These are phyloP conservation scores for Mythimna loreyi DNA, from an alignment of 2,888 invertebrate genomes.

Conservation along the genomic window DNA sequence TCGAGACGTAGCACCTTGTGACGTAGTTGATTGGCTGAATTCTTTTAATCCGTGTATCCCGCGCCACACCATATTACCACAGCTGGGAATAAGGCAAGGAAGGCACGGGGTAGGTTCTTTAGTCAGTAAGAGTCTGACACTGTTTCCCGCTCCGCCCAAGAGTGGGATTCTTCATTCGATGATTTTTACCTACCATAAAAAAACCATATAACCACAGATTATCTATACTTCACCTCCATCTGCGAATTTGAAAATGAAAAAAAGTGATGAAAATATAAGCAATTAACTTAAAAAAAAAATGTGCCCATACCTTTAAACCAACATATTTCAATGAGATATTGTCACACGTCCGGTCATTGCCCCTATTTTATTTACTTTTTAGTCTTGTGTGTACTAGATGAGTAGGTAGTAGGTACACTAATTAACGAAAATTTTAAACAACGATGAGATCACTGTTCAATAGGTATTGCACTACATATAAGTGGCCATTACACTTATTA, in stretches of 20 bases:
- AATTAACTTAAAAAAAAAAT: neutral
- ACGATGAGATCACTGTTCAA: constrained; percentile 50
- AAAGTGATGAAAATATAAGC: no score
- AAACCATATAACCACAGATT: no score
- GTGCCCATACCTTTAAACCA: neutral
- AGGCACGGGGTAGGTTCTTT: no score
- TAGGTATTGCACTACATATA: constrained; percentile 19
- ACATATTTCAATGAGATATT: constrained; percentile 34
- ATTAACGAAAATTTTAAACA: constrained; percentile 42
- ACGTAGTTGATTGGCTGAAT: neutral
- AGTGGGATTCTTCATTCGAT: no score
- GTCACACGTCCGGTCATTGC: constrained; percentile 20
- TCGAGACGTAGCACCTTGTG: neutral
- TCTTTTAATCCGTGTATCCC: no score
- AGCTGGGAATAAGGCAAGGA: no score
- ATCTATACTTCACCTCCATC: no score
- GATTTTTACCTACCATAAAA: no score
- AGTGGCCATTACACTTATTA: constrained; percentile 5
- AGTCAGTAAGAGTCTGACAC: no score
- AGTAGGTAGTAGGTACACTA: constrained; percentile 38
- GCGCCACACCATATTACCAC: no score
- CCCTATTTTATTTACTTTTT: constrained; percentile 30
- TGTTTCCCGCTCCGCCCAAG: no score
- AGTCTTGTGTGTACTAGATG: constrained; percentile 7
- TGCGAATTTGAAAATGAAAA: no score